Conservation (phyloP, 2,888 invertebrate species). For the Orthosia gracilis region DNA sequence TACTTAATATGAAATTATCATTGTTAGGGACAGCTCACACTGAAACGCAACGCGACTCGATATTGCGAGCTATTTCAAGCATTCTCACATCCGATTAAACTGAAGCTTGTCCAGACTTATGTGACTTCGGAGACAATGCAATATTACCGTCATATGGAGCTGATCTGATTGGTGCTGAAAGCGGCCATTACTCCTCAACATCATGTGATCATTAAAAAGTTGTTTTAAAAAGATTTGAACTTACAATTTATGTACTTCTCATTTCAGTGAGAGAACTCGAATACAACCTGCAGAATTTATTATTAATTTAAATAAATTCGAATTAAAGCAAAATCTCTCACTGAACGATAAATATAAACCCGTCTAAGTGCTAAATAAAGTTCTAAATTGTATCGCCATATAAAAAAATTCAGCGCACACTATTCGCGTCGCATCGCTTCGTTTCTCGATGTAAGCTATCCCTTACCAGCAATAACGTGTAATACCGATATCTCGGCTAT, state of each 20-base stretch:
- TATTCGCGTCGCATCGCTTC: neutral
- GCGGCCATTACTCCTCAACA: too few species aligned
- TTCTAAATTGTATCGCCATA: neutral
- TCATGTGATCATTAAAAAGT: too few species aligned
- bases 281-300: neutral
- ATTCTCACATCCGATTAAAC: too few species aligned
- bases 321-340: neutral
- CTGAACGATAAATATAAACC: too few species aligned
- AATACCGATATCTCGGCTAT: conserved; percentile 33
- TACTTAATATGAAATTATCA: conserved; percentile 56
- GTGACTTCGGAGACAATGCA: too few species aligned
- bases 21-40: conserved; percentile 21
- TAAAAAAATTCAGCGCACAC: neutral
- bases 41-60: neutral
- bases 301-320: neutral
- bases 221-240: too few species aligned
- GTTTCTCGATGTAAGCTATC: neutral
- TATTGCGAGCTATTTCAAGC: too few species aligned
- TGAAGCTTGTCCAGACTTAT: too few species aligned
- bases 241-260: too few species aligned
- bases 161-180: too few species aligned
- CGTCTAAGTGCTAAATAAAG: neutral
- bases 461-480: conserved; percentile 24
- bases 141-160: too few species aligned
- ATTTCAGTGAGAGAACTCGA: neutral